These are phyloP conservation scores for Odobenus rosmarus DNA, from an alignment of 2,113 vertebrate species.

Conservation along the genomic window DNA sequence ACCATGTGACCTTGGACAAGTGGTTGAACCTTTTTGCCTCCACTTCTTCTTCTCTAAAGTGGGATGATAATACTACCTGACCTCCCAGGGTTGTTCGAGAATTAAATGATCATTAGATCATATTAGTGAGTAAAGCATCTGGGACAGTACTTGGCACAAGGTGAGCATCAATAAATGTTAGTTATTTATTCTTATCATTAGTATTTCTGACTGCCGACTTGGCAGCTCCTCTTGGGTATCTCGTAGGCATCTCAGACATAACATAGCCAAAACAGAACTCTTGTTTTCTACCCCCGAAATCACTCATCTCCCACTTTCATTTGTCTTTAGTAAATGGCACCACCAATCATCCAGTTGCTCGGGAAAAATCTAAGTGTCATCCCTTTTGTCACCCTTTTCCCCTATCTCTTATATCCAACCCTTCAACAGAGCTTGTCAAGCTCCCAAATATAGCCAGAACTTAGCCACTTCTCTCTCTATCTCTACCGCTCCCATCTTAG, in stretches of 20 bases:
- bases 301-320: not conserved
- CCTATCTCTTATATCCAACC: not conserved
- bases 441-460: not conserved
- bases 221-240: not conserved
- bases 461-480: not conserved
- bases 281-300: conserved; percentile 1
- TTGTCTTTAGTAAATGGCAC: not conserved
- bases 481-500: not conserved
- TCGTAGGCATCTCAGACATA: not conserved
- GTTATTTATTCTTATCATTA: not conserved
- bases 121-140: not conserved
- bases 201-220: not conserved
- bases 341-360: not conserved
- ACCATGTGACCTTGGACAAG: not conserved
- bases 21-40: not conserved
- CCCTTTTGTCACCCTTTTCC: not conserved
- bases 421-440: not conserved
- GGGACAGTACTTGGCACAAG: not conserved
- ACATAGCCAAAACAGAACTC: not conserved
- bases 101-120: not conserved
- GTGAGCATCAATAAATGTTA: not conserved
- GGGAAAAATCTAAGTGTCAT: not conserved
- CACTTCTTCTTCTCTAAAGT: conserved; percentile 1
- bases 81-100: not conserved
- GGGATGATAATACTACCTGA: not conserved